phyloP scores from a whole-genome alignment of 2,113 vertebrate genomes.

The Poecile atricapillus region DNA sequence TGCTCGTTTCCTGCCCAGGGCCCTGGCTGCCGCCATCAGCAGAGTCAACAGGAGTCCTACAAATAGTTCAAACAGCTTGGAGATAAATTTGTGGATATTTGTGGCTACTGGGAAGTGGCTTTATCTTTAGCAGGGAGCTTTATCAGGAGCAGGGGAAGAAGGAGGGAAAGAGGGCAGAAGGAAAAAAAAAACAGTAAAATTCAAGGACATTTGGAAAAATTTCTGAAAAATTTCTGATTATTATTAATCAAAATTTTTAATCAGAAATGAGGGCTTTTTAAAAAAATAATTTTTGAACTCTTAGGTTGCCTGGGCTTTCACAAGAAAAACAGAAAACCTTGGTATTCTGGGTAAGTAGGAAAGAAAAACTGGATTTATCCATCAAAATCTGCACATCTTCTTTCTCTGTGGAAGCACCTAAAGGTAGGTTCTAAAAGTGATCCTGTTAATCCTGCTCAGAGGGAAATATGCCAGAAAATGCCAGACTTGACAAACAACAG shows the following conservation, averaged over 20 bases:
- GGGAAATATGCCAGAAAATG: background rate
- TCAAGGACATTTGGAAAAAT: background rate
- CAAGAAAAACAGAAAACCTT: background rate
- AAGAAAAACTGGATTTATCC: background rate
- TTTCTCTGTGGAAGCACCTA: background rate
- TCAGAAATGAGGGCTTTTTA: background rate
- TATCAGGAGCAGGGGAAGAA: background rate
- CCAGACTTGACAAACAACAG: background rate
- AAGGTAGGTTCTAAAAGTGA: background rate
- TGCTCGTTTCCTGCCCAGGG: background rate
- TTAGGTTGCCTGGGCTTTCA: background rate
- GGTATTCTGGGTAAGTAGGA: background rate
- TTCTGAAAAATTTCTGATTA: background rate
- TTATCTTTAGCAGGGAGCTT: background rate
- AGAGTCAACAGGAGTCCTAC: background rate
- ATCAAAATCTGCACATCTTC: background rate
- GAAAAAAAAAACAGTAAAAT: background rate
- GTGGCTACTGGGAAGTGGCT: background rate
- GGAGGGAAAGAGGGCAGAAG: background rate
- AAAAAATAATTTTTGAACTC: background rate
- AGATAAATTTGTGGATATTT: background rate
- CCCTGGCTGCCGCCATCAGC: background rate
- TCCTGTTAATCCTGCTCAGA: background rate
- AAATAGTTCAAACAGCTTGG: background rate
- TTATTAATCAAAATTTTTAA: background rate